Evolutionary conservation across 2,113 vertebrate genomes (phyloP), one percentile per base, ranked within the genome.

Genomic region (Xiphophorus hellerii): DNA sequence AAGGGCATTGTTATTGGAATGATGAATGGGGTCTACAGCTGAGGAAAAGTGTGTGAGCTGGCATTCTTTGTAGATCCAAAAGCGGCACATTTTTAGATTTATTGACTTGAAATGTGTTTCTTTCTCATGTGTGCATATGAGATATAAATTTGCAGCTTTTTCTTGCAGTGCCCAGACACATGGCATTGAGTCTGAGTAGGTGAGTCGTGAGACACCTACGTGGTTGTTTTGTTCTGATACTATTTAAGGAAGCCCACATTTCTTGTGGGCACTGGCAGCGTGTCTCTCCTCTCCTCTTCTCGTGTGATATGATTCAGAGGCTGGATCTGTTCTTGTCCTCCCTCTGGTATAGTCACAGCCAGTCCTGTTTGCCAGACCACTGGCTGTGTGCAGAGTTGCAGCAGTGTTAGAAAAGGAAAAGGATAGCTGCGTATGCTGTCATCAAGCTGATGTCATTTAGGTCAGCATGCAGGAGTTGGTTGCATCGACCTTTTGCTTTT

Each of bases 171-270:
- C 85, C 51, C 73, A 85, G 81, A 83, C 85, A 58, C 73, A 77
- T 76, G 66, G 70, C 76, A 37, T 62, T 39, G 74, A 89, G 87
- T 84, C 81, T 73, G 33, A 66, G 88, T 90, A 86, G 90, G 90
- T 84, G 86, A 78, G 87, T 91, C 75, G 85, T 27, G 79, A 86
- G 85, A 87, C 88, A 90, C 90, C 88, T 89, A 84, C 81, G 65
- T 78, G 77, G 80, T 90, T 87, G 88, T 88, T 91, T 89, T 87
- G 87, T 89, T 87, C 86, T 69, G 74, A 74, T 92, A 77, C 92
- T 93, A 94, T 93, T 93, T 94, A 84, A 82, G 84, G 92, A 58
- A 89, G 67, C 86, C 87, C 87, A 88, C 90, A 89, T 93, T 90
- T 93, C 87, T 86, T 87, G 85, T 92, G 90, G 90, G 91, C 90